Evolutionary conservation across 2,113 vertebrate genomes (phyloP).

Genomic region (Actinemys pallida): DNA sequence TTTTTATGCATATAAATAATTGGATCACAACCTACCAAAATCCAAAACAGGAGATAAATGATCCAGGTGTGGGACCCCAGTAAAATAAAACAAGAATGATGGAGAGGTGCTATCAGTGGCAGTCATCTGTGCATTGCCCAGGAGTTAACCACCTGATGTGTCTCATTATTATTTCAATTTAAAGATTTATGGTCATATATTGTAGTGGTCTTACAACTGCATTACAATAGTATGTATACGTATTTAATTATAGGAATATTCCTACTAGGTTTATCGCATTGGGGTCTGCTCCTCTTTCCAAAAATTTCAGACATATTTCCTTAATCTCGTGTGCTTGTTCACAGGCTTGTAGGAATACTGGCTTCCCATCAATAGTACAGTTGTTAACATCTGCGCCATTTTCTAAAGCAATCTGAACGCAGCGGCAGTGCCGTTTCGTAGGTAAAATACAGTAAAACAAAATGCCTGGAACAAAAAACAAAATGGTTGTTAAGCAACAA

Average conservation of each 20-base stretch:
- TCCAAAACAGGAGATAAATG: rapidly evolving
- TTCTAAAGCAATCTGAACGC: slow-evolving; percentile 83
- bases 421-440: slow-evolving; percentile 86
- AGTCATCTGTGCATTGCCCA: neutral
- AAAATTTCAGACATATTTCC: slow-evolving; percentile 84
- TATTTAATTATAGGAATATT: slow-evolving; percentile 54
- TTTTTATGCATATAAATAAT: neutral
- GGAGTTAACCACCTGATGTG: neutral
- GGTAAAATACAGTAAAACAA: slow-evolving; percentile 92
- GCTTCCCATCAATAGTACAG: slow-evolving; percentile 77
- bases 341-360: slow-evolving; percentile 89
- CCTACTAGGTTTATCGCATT: slow-evolving; percentile 82
- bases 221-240: neutral
- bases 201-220: neutral
- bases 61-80: neutral
- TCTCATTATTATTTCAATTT: slow-evolving; percentile 1
- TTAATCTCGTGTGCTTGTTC: slow-evolving; percentile 83
- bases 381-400: slow-evolving; percentile 90
- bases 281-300: slow-evolving; percentile 89
- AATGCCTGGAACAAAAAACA: slow-evolving; percentile 81
- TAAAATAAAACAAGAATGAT: neutral
- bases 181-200: neutral
- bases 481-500: neutral
- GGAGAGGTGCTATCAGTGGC: neutral
- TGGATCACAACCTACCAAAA: neutral